These are phyloP conservation scores for Geophilus truncorum DNA, from an alignment of 2,888 invertebrate species.

Conservation along the genomic window DNA sequence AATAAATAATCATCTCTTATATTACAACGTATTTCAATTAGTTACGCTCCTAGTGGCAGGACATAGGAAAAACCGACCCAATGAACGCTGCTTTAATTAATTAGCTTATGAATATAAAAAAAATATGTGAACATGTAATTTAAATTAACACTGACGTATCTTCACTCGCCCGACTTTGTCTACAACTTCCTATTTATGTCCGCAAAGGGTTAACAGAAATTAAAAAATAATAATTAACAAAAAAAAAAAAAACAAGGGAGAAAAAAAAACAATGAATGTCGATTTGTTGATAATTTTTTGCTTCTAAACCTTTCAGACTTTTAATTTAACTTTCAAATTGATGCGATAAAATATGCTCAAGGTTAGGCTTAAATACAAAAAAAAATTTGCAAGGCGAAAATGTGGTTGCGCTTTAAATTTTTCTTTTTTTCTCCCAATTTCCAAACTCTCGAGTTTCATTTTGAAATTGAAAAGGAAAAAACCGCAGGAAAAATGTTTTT, in stretches of 20 bases:
- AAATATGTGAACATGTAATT: conserved; percentile 21
- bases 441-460: background rate
- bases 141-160: conserved; percentile 20
- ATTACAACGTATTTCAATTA: background rate
- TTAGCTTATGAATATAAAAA: background rate
- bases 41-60: conserved; percentile 17
- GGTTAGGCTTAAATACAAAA: background rate
- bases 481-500: background rate
- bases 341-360: background rate
- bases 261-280: background rate
- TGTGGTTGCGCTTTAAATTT: background rate
- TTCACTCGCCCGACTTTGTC: background rate
- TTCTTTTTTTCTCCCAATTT: too few species aligned
- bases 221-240: background rate
- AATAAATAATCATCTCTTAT: background rate
- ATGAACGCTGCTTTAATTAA: conserved; percentile 4
- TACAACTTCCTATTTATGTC: conserved; percentile 21
- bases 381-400: background rate
- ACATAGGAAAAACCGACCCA: conserved; percentile 7
- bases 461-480: background rate
- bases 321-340: background rate
- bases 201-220: background rate
- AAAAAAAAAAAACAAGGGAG: background rate
- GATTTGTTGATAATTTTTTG: conserved; percentile 4
- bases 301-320: background rate